Evolutionary conservation across 2,888 invertebrate genomes (phyloP), one percentile per base, ranked within the genome.

Genomic region (Chloroclystis v-ata): DNA sequence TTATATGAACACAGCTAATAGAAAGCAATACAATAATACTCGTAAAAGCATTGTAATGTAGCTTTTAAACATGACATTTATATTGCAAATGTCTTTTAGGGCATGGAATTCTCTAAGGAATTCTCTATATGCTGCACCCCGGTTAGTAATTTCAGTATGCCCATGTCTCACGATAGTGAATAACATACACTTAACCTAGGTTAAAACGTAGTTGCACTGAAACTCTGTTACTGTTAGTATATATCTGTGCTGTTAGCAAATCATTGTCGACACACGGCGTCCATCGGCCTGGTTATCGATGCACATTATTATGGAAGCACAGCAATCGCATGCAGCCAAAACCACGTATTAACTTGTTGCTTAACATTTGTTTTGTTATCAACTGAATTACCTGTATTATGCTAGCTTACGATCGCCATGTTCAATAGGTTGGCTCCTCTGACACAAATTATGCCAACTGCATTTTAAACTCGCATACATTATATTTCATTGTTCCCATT

Each of bases 401-500:
- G 5, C 60, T 54, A 57, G 58, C 59, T 43, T 52, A 54, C 53
- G 56, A 52, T 58, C 47, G 58, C 40, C 26, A 57, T 50, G 52
- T 56, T 61, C 59, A 53, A 54, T 60, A 59, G 57, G 57, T 57
- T 20, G 57, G 62, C 60, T 66, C 64, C 56, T 61, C 63, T 72
- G 77, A 75, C 77, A 77, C 69, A 62, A 62, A 73, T 75, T 68
- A 64, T 66, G 57, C 63, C 65, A 63, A 63, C 65, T 72, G 70
- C 67, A 73, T 75, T 78, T 67, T 69, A 72, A 72, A 67, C 63
- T 68, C 61, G 73, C 72, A 72, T 72, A 69, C 62, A 74, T 74
- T 72, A 77, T 69, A 68, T 72, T 78, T 71, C 75, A 78, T 76
- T 82, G 77, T 83, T 78, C 72, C 71, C 69, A 78, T 82, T 82